Evolutionary conservation across 1,140 invertebrate genomes (phyloP).

Genomic region (Holotrichia oblita): DNA sequence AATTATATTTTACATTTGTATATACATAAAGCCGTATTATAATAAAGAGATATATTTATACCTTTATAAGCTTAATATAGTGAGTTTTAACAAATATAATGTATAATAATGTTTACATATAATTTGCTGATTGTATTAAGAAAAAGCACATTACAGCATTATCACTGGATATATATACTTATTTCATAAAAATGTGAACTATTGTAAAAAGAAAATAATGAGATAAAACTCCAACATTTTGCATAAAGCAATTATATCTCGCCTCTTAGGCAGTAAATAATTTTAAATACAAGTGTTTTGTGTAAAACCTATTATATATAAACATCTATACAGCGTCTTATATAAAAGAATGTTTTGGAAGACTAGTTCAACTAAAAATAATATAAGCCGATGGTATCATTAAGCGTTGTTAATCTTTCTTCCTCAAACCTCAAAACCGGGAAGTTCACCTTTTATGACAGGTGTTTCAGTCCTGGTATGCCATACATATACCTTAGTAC

Average conservation of each 20-base stretch:
- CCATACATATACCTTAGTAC: conserved; percentile 96
- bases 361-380: not conserved
- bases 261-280: too few relatives aligned
- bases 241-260: too few relatives aligned
- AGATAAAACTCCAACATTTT: too few relatives aligned
- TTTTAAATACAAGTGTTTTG: too few relatives aligned
- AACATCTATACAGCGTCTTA: not conserved
- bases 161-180: too few relatives aligned
- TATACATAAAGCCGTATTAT: not conserved
- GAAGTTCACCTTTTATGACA: conserved; percentile 75
- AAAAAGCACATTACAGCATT: too few relatives aligned
- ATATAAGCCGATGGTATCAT: not conserved
- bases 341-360: not conserved
- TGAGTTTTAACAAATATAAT: not conserved
- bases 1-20: conserved; percentile 3
- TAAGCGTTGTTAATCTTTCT: not conserved
- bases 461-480: conserved; percentile 94
- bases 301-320: too few relatives aligned
- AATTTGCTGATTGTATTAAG: not conserved
- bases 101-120: not conserved
- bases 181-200: too few relatives aligned
- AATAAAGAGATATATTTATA: not conserved
- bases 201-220: too few relatives aligned
- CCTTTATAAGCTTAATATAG: not conserved
- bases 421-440: conserved; percentile 78